Evolutionary conservation across 2,113 vertebrate species (phyloP).

Genomic region (Tringa solitaria): DNA sequence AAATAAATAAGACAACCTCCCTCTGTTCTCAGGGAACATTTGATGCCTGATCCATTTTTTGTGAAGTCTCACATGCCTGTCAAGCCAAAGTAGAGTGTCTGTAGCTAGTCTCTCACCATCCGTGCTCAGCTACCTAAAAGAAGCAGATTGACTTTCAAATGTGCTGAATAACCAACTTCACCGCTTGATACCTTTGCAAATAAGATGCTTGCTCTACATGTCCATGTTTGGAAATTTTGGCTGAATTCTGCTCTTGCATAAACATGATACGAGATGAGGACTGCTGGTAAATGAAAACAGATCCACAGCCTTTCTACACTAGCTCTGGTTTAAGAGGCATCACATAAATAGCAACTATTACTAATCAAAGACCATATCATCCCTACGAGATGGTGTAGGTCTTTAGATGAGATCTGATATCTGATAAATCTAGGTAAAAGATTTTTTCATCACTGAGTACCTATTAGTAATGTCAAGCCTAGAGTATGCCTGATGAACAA

Average conservation of each 20-base stretch:
- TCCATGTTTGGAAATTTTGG: constrained; percentile 29
- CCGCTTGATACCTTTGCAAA: neutral
- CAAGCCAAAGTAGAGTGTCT: constrained; percentile 34
- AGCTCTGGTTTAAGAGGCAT: neutral
- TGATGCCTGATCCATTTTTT: constrained; percentile 54
- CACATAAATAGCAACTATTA: neutral
- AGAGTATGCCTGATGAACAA: neutral
- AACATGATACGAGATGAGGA: neutral
- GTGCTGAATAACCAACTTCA: constrained; percentile 38
- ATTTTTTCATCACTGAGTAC: neutral
- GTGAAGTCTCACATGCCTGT: constrained; percentile 54
- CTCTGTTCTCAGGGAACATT: constrained; percentile 53
- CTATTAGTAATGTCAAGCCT: neutral
- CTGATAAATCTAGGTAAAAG: neutral
- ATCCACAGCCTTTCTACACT: neutral
- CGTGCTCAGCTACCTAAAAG: constrained; percentile 1
- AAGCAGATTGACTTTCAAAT: constrained; percentile 46
- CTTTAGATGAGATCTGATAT: neutral
- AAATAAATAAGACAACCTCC: constrained; percentile 58
- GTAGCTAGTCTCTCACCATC: constrained; percentile 54
- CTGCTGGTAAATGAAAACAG: constrained; percentile 7
- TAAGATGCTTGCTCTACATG: neutral
- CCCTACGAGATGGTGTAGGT: neutral
- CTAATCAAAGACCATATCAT: neutral
- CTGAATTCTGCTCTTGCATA: neutral